Conservation (phyloP, 2,113 vertebrate genomes). For the Arizona elegans region DNA sequence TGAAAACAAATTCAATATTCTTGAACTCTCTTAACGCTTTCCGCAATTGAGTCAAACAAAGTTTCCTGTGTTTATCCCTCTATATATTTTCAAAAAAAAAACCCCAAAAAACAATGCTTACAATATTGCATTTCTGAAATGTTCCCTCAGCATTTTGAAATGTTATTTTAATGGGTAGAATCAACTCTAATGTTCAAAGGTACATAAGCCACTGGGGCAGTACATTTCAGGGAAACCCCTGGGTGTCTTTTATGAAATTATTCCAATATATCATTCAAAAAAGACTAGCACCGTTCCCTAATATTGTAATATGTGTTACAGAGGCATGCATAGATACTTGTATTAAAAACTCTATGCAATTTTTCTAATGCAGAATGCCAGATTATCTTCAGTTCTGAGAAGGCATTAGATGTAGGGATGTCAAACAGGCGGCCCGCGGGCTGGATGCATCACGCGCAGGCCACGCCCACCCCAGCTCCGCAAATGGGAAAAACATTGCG, state of each 20-base stretch:
- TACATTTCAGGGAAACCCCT: neutral
- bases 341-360: neutral
- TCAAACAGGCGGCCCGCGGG: accelerated
- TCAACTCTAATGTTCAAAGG: neutral
- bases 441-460: no score
- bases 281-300: neutral
- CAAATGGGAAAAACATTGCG: no score
- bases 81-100: neutral
- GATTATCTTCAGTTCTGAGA: neutral
- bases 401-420: neutral
- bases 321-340: neutral
- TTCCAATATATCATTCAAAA: neutral
- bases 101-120: neutral
- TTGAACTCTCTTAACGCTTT: neutral
- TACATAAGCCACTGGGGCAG: neutral
- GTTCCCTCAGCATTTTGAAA: neutral
- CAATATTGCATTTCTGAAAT: neutral
- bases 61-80: neutral
- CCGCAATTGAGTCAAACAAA: neutral
- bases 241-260: neutral
- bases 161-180: neutral
- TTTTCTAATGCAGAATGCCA: neutral
- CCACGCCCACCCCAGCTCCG: no score
- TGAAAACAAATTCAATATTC: neutral
- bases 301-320: neutral